Conservation (phyloP, 2,888 invertebrate species). For the Aspidiotus destructor region DNA sequence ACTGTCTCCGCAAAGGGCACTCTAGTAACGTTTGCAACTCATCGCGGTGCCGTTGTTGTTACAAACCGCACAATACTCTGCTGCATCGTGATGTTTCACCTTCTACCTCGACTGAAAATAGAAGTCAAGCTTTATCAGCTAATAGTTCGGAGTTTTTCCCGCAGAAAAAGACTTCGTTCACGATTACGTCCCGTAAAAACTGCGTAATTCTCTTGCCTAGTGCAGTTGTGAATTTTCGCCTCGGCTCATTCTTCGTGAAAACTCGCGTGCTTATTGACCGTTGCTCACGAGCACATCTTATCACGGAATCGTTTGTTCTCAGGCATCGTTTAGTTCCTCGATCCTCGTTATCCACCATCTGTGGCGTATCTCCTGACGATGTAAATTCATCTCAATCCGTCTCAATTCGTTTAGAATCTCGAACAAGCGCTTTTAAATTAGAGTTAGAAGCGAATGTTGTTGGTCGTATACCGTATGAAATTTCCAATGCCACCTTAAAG, state of each 20-base stretch:
- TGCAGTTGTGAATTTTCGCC: constrained; percentile 6
- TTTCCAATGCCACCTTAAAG: background rate
- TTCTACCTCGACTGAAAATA: background rate
- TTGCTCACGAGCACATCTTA: constrained; percentile 19
- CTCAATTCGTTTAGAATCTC: constrained; percentile 15
- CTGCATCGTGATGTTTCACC: constrained; percentile 3
- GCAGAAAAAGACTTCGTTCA: background rate
- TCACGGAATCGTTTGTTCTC: constrained; percentile 8
- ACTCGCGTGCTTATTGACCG: constrained; percentile 20
- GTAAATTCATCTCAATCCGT: background rate
- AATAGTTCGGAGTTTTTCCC: background rate
- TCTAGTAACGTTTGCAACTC: background rate
- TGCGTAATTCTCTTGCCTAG: constrained; percentile 6
- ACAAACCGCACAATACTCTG: constrained; percentile 3
- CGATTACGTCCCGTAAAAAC: background rate
- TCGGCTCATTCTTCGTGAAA: background rate
- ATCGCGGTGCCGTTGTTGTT: constrained; percentile 15
- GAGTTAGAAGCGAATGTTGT: constrained; percentile 20
- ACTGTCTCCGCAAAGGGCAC: constrained; percentile 3
- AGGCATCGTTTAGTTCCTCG: background rate
- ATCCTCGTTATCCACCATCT: background rate
- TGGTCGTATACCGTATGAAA: constrained; percentile 6
- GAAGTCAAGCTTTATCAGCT: background rate
- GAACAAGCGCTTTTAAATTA: constrained; percentile 3
- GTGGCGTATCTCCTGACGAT: background rate